Conservation (phyloP, 2,113 vertebrate genomes). For the Aythya baeri region DNA sequence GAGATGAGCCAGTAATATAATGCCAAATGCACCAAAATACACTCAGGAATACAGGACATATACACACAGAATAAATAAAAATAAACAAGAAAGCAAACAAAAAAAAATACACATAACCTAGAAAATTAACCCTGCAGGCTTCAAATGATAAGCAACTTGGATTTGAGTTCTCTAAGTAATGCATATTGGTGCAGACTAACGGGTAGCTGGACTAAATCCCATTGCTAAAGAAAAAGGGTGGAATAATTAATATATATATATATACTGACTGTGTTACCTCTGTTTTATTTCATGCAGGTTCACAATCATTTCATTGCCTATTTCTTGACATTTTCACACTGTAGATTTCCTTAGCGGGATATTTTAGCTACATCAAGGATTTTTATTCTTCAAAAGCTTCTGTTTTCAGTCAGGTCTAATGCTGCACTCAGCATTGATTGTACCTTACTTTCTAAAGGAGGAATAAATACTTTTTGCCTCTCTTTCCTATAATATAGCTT, state of each 20-base stretch:
- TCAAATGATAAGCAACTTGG: neutral
- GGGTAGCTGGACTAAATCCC: rapidly evolving
- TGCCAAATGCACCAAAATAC: neutral
- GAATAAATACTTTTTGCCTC: neutral
- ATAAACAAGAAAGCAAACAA: neutral
- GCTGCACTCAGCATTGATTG: neutral
- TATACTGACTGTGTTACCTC: neutral
- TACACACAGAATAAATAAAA: neutral
- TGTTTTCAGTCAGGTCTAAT: neutral
- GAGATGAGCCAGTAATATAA: neutral
- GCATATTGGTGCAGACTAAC: neutral
- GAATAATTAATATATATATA: neutral
- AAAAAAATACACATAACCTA: neutral
- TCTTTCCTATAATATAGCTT: neutral
- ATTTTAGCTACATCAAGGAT: neutral
- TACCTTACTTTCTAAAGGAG: neutral
- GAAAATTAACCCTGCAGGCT: neutral
- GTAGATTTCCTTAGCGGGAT: neutral
- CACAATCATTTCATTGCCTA: neutral
- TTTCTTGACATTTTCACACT: neutral
- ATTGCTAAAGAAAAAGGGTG: neutral
- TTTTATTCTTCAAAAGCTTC: neutral
- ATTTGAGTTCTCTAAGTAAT: rapidly evolving
- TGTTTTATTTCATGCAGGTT: neutral
- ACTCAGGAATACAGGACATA: neutral